Evolutionary conservation across 2,797 vertebrate species (phyloP).

Genomic region (Melanotaenia trifasciata): DNA sequence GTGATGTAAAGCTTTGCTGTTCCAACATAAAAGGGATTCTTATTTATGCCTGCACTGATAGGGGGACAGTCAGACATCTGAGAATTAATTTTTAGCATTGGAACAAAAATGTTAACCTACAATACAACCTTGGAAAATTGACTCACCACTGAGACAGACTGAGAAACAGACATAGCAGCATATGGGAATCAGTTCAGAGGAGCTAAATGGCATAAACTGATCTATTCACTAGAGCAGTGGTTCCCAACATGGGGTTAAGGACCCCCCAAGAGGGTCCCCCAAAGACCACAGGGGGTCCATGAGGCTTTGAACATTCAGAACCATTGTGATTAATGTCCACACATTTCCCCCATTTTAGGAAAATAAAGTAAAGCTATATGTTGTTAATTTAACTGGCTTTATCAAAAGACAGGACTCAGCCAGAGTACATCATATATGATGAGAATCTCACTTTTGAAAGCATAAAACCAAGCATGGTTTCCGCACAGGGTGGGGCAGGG

Average conservation of each 20-base stretch:
- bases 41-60: conserved; percentile 20
- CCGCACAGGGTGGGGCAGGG: too few species aligned
- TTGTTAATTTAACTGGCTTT: too few species aligned
- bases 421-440: too few species aligned
- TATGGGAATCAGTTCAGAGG: conserved; percentile 2
- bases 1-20: conserved; percentile 12
- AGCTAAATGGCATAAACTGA: conserved; percentile 12
- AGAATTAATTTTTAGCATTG: conserved; percentile 1
- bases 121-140: conserved; percentile 17
- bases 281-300: too few species aligned
- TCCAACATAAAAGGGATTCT: conserved; percentile 9
- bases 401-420: too few species aligned
- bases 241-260: too few species aligned
- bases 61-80: conserved; percentile 3
- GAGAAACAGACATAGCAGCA: conserved; percentile 28
- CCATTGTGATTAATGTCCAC: too few species aligned
- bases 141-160: background rate
- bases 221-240: background rate
- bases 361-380: too few species aligned
- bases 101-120: background rate
- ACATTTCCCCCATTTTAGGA: too few species aligned
- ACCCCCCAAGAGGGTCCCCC: too few species aligned
- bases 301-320: too few species aligned
- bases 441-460: background rate
- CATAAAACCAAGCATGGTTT: background rate